A percentile compares a stretch with the other conserved stretches of the same genome.
Evolutionary conservation across 2,797 vertebrate genomes (phyloP).

Genomic region (Platyrinchus mystaceus): DNA sequence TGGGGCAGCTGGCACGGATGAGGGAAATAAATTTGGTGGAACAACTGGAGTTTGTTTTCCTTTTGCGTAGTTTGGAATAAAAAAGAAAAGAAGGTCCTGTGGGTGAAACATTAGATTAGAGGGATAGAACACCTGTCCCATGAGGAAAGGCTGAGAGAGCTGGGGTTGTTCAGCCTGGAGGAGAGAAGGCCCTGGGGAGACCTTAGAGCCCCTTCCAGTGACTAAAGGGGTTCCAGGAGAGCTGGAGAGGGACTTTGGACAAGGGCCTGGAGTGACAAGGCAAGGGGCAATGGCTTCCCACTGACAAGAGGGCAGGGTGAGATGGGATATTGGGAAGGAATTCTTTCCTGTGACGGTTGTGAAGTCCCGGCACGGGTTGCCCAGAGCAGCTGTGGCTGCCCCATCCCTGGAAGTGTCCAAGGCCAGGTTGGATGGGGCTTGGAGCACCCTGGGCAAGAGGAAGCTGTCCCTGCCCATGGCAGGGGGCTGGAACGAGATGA

Average conservation of each 20-base stretch:
- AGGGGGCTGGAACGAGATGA: neutral
- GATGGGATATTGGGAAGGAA: neutral
- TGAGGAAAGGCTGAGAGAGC: neutral
- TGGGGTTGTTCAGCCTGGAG: neutral
- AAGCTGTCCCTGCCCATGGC: neutral
- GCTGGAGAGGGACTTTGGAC: neutral
- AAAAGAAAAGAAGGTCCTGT: neutral
- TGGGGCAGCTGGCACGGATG: neutral
- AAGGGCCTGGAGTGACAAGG: neutral
- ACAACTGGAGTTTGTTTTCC: neutral
- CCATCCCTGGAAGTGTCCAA: neutral
- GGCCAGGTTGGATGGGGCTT: rapidly evolving
- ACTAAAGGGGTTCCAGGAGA: neutral
- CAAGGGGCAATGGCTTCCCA: neutral
- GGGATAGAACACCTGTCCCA: neutral
- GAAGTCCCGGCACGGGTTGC: neutral
- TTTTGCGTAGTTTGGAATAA: neutral
- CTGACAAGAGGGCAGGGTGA: neutral
- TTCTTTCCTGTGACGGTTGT: rapidly evolving
- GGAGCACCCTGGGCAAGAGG: rapidly evolving
- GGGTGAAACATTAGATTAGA: neutral
- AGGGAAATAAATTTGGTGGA: neutral
- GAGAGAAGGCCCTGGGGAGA: neutral
- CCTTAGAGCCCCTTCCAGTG: neutral
- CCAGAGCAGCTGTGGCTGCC: neutral